phyloP scores from a whole-genome alignment of 2,113 vertebrate genomes.

The Gnathonemus echidnorhynchus region DNA sequence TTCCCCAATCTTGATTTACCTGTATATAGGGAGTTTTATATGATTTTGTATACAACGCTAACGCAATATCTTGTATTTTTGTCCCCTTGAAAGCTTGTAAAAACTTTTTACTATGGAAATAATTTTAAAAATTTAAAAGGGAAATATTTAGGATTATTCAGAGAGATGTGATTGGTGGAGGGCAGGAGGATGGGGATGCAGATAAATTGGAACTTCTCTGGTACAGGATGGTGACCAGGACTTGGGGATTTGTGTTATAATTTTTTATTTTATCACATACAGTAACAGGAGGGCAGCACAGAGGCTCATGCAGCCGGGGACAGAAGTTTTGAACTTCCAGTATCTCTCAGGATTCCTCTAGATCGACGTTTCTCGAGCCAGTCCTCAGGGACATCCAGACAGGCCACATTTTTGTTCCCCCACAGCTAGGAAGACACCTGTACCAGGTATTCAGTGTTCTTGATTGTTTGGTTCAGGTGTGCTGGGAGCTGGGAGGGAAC shows the following conservation, averaged over 20 bases:
- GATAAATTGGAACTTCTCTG: neutral
- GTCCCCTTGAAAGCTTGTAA: neutral
- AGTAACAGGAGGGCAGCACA: neutral
- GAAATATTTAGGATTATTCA: neutral
- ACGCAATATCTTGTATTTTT: neutral
- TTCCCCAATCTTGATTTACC: neutral
- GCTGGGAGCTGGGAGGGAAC: neutral
- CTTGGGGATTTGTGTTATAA: neutral
- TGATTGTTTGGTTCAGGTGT: neutral
- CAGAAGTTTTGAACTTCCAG: neutral
- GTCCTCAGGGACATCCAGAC: neutral
- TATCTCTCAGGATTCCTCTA: neutral
- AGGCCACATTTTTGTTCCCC: neutral
- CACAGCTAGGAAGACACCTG: neutral
- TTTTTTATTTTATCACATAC: neutral
- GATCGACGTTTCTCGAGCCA: neutral
- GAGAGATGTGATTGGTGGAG: neutral
- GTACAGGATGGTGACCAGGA: neutral
- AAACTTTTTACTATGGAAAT: neutral
- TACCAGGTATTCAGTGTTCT: neutral
- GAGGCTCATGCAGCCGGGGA: neutral
- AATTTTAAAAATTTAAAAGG: neutral
- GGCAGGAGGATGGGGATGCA: neutral
- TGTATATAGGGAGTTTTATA: neutral
- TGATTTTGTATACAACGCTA: neutral